Conservation (phyloP, 1,140 invertebrate genomes). For the Diabrotica undecimpunctata region DNA sequence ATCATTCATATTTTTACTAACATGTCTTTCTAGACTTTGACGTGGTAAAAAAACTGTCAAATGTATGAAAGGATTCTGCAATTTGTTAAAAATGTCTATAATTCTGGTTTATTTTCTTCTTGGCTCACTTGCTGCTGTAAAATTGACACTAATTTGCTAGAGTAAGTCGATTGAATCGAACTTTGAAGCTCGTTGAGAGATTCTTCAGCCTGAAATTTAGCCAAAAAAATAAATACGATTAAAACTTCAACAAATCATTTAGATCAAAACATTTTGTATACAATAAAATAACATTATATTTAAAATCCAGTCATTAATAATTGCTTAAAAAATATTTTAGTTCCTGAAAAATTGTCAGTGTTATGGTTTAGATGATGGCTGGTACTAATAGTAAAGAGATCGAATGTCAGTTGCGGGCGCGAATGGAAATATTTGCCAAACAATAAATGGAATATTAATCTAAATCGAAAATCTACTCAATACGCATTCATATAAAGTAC, state of each 20-base stretch:
- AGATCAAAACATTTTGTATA: neutral
- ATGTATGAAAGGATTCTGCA: neutral
- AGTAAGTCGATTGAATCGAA: constrained; percentile 58
- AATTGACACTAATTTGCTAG: constrained; percentile 36
- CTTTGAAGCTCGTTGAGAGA: constrained; percentile 61
- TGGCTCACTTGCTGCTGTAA: constrained; percentile 27
- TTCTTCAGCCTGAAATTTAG: constrained; percentile 58
- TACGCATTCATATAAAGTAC: too few species aligned
- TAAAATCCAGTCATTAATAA: neutral
- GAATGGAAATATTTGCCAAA: too few species aligned
- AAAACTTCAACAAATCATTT: neutral
- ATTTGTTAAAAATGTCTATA: constrained; percentile 24
- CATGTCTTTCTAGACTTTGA: too few species aligned
- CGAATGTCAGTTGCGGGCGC: too few species aligned
- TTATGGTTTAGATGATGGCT: too few species aligned
- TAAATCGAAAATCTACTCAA: too few species aligned
- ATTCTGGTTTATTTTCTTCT: constrained; percentile 15
- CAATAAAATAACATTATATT: neutral
- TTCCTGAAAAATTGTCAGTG: too few species aligned
- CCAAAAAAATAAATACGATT: constrained; percentile 13
- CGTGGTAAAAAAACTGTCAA: neutral
- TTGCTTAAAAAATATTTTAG: neutral
- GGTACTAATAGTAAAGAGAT: too few species aligned
- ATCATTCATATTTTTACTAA: too few species aligned
- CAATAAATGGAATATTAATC: too few species aligned